Evolutionary conservation across 53 echinoderm and acorn worm genomes (phyloP), one percentile per base, ranked within the genome.

Genomic region (Mesocentrotus franciscanus): DNA sequence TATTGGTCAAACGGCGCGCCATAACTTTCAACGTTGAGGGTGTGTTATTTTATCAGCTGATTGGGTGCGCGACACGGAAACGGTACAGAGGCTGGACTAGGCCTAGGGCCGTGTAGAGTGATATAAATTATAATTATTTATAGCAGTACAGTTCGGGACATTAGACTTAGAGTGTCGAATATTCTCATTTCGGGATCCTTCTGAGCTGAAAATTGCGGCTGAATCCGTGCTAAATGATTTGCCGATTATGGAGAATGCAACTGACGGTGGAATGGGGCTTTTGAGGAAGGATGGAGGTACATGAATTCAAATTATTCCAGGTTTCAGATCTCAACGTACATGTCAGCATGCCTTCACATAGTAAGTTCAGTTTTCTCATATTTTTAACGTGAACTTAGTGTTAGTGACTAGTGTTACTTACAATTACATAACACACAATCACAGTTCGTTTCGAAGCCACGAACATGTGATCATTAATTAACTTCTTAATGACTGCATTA

Each of bases 231-330:
- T 94, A n/a, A 83, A 58, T 56, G 81, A 22, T 15, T 22, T 94
- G 0, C 84, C 85, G 14, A 85, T 85, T 29, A 55, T 94, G 95
- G 95, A 94, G 56, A 94, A 94, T 94, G 42, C 35, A 35, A 94
- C 95, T 27, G 95, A 2, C 1, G 68, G 68, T 83, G 66, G 70
- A 32, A 85, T 68, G 68, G 95, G 10, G 66, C 87, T 55, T 93
- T 97, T 29, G 96, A 97, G 70, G 18, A 90, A 20, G 95, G 93
- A 39, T 97, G 98, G 98, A 95, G 90, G 9, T 90, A 96, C 90
- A 97, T 97, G 97, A 96, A 95, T 4, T 95, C 97, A 72, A 95
- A 96, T 70, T 97, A 96, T 96, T 97, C 95, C 27, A 92, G 95
- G 29, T 97, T 97, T 85, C 95, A 96, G 91, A 97, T 97, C 12